Conservation (phyloP, 1,140 invertebrate species). For the Manduca sexta region DNA sequence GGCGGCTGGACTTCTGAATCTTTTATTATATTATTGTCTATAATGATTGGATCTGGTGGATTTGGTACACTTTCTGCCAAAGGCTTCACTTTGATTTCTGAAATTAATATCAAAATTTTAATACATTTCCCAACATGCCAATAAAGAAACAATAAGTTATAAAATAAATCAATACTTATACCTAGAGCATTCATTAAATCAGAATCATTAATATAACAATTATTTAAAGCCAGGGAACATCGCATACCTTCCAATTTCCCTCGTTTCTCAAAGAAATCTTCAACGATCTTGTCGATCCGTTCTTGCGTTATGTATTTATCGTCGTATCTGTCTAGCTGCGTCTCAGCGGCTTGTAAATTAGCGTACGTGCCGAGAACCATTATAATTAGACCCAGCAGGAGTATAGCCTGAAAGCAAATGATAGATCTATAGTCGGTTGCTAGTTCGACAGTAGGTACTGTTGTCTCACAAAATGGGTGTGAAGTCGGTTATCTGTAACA, state of each 20-base stretch:
- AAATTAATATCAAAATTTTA: conserved; percentile 1
- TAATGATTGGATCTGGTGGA: conserved; percentile 14
- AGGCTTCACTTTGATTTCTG: conserved; percentile 17
- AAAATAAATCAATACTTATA: conserved; percentile 1
- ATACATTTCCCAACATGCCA: not conserved
- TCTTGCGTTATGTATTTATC: conserved; percentile 52
- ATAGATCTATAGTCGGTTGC: no score
- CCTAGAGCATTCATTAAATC: conserved; percentile 8
- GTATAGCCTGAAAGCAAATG: conserved; percentile 76
- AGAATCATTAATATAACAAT: not conserved
- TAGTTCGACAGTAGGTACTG: no score
- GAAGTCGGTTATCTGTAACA: no score
- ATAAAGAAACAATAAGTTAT: not conserved
- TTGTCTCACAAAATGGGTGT: no score
- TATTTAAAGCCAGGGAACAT: no score
- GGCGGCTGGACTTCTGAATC: conserved; percentile 66
- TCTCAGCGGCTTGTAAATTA: conserved; percentile 84
- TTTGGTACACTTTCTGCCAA: conserved; percentile 10
- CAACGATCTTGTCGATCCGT: conserved; percentile 63
- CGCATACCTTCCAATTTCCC: conserved; percentile 37
- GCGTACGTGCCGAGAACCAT: conserved; percentile 91
- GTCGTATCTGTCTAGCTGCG: conserved; percentile 41
- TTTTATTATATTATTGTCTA: conserved; percentile 30
- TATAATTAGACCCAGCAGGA: conserved; percentile 84
- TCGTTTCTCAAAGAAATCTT: conserved; percentile 55